Percentiles rank a stretch among this genome's conserved stretches.
These are phyloP conservation scores for Chionoecetes opilio DNA, from an alignment of 1,140 invertebrate genomes.

Conservation along the genomic window DNA sequence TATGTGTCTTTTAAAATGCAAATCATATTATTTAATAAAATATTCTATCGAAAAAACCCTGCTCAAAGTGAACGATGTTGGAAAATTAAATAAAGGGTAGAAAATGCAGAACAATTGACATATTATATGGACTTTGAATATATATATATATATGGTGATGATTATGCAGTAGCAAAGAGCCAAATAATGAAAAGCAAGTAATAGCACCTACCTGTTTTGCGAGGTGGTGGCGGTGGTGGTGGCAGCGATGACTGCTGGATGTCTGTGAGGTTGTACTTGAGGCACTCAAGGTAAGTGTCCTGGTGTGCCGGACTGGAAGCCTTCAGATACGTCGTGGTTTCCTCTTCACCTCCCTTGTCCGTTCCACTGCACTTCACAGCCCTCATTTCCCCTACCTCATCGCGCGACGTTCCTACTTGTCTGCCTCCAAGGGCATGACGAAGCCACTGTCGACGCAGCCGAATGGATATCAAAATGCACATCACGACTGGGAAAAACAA, in stretches of 20 bases:
- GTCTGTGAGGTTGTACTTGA: not conserved
- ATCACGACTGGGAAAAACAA: constrained; percentile 37
- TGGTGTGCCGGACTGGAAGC: not conserved
- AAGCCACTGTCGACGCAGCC: constrained; percentile 39
- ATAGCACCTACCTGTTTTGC: not conserved
- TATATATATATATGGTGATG: not conserved
- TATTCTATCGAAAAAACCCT: no score
- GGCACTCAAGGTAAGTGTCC: constrained; percentile 5
- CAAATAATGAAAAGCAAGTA: not conserved
- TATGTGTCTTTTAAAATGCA: no score
- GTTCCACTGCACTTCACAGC: not conserved
- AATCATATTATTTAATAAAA: no score
- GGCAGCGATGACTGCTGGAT: not conserved
- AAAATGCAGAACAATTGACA: no score
- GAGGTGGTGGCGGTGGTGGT: not conserved
- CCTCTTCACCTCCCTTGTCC: not conserved
- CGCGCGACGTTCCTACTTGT: not conserved
- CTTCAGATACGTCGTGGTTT: not conserved
- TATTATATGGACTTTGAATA: not conserved
- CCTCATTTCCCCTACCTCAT: not conserved
- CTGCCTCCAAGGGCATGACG: not conserved
- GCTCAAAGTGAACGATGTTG: no score
- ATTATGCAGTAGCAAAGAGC: not conserved
- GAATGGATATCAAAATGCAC: constrained; percentile 19
- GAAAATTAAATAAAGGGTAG: no score